These are phyloP conservation scores for Hystrix cristata DNA, from an alignment of 2,113 vertebrate genomes.

Conservation along the genomic window DNA sequence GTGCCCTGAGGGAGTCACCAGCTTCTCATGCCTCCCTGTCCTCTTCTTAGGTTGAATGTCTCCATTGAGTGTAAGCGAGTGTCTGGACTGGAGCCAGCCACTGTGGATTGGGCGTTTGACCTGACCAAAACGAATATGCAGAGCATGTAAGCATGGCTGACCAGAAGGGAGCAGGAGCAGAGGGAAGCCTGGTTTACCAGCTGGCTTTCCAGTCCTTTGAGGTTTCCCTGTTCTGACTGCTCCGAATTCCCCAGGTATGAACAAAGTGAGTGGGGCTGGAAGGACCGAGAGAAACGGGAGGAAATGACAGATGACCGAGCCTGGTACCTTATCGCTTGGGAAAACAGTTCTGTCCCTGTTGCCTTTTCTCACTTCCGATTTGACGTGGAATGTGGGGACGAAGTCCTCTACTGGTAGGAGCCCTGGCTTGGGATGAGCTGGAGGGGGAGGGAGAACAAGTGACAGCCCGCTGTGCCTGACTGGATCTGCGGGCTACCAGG, in stretches of 20 bases:
- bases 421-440: rapidly evolving
- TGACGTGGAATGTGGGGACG: slow-evolving; percentile 95
- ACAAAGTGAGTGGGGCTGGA: slow-evolving; percentile 97
- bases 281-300: slow-evolving; percentile 95
- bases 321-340: slow-evolving; percentile 95
- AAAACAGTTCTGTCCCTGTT: slow-evolving; percentile 88
- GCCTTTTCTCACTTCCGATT: slow-evolving; percentile 98
- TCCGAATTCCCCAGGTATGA: slow-evolving; percentile 90
- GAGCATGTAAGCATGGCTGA: slow-evolving; percentile 90
- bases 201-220: not conserved
- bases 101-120: slow-evolving; percentile 97
- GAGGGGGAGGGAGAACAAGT: not conserved
- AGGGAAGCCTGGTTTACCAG: not conserved
- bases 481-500: not conserved
- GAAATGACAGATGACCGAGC: slow-evolving; percentile 96
- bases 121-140: slow-evolving; percentile 98
- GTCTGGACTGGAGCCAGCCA: slow-evolving; percentile 91
- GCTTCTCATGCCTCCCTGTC: not conserved
- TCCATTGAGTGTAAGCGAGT: slow-evolving; percentile 95
- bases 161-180: not conserved
- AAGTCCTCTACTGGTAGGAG: slow-evolving; percentile 96
- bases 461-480: rapidly evolving
- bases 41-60: slow-evolving; percentile 90
- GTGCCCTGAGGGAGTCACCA: rapidly evolving
- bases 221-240: not conserved